Evolutionary conservation across 1,140 invertebrate genomes (phyloP).

Genomic region (Zaprionus davidi): DNA sequence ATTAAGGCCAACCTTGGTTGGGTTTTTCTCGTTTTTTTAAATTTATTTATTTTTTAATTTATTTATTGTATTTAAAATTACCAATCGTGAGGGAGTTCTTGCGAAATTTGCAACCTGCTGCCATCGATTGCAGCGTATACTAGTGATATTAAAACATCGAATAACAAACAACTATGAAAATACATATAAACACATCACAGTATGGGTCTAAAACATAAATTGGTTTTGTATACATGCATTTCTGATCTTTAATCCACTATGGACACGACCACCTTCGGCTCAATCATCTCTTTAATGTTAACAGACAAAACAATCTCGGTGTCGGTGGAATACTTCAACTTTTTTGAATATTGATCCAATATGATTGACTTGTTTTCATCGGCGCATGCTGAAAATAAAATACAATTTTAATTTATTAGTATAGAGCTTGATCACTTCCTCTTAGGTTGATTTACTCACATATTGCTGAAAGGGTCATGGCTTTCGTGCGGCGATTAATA

Average conservation of each 20-base stretch:
- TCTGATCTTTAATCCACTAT: conserved; percentile 36
- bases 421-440: neutral
- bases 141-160: no score
- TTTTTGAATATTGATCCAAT: conserved; percentile 35
- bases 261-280: conserved; percentile 39
- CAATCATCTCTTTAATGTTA: conserved; percentile 36
- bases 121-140: neutral
- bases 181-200: conserved; percentile 37
- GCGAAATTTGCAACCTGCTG: neutral
- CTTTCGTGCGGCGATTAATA: conserved; percentile 61
- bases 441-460: conserved; percentile 26
- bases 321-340: conserved; percentile 32
- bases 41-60: no score
- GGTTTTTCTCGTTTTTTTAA: no score
- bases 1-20: no score
- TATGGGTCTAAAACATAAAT: neutral
- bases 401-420: neutral
- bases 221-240: conserved; percentile 18
- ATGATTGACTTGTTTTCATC: neutral
- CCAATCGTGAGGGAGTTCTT: neutral
- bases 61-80: no score
- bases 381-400: conserved; percentile 6
- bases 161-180: conserved; percentile 25
- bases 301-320: conserved; percentile 20
- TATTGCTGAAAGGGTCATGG: conserved; percentile 39